These are phyloP conservation scores for Microtus ochrogaster DNA, from an alignment of 2,113 vertebrate genomes.

Conservation along the genomic window DNA sequence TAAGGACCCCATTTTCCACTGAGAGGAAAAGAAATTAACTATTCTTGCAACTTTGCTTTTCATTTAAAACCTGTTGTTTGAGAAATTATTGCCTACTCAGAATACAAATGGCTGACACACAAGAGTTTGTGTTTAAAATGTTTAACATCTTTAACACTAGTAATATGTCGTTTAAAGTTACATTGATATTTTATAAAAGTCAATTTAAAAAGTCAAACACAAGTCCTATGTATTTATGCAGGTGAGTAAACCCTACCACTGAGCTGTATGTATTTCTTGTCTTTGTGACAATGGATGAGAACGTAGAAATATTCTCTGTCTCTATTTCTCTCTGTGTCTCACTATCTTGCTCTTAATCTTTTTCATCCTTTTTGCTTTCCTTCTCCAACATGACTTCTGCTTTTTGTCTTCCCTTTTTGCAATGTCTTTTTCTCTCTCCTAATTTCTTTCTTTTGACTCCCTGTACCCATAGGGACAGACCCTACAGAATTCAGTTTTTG, in stretches of 20 bases:
- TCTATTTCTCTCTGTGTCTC: background rate
- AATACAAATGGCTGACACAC: background rate
- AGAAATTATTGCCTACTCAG: background rate
- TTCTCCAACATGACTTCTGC: no score
- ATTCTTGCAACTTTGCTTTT: background rate
- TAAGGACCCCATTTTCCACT: background rate
- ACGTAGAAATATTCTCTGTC: rapidly evolving
- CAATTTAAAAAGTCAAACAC: background rate
- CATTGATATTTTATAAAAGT: background rate
- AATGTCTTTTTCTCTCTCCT: no score
- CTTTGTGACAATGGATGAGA: background rate
- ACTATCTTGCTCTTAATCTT: background rate
- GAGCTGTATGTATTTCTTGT: background rate
- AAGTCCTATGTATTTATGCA: no score
- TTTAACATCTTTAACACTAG: background rate
- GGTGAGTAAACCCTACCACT: background rate
- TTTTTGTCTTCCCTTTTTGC: background rate
- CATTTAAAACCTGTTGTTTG: background rate
- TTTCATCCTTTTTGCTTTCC: background rate
- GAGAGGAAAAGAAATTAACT: background rate
- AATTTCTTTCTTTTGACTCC: background rate
- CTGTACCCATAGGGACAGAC: background rate
- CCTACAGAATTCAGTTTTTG: background rate
- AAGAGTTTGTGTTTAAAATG: background rate
- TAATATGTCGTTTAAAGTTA: background rate